A percentile compares a stretch with the other conserved stretches of the same genome.
These are phyloP conservation scores for Trididemnum miniatum DNA, from an alignment of 23 tunicate genomes.

Conservation along the genomic window DNA sequence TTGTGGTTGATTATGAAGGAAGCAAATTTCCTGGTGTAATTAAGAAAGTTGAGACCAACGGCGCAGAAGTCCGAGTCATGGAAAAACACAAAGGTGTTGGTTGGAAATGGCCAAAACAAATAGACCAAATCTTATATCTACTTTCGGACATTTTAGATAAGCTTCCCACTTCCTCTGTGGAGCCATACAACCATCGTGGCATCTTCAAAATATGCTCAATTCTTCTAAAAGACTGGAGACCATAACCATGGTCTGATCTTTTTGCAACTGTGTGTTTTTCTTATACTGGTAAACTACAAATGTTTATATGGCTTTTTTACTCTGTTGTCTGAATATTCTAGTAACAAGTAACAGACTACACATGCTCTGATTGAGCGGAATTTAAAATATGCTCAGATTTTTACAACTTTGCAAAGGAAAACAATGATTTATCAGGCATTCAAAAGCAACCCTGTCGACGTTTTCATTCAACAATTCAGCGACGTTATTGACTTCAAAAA, in stretches of 20 bases:
- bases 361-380: background rate
- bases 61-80: conserved; percentile 32
- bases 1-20: conserved; percentile 30
- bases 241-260: too few species aligned
- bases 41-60: conserved; percentile 10
- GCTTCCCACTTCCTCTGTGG: too few species aligned
- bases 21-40: conserved; percentile 23
- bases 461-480: background rate
- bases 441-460: background rate
- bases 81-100: too few species aligned
- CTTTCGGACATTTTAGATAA: too few species aligned
- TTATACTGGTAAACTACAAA: too few species aligned
- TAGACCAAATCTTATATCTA: too few species aligned
- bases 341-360: background rate
- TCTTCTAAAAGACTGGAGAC: too few species aligned
- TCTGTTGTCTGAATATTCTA: background rate
- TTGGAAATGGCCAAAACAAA: too few species aligned
- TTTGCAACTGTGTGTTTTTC: too few species aligned
- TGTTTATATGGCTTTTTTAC: too few species aligned
- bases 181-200: too few species aligned
- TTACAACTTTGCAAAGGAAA: background rate
- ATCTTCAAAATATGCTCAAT: too few species aligned
- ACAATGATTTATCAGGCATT: background rate
- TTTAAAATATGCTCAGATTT: background rate
- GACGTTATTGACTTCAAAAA: background rate